These are phyloP conservation scores for Corythornis vintsioides DNA, from an alignment of 2,113 vertebrate genomes.

Conservation along the genomic window DNA sequence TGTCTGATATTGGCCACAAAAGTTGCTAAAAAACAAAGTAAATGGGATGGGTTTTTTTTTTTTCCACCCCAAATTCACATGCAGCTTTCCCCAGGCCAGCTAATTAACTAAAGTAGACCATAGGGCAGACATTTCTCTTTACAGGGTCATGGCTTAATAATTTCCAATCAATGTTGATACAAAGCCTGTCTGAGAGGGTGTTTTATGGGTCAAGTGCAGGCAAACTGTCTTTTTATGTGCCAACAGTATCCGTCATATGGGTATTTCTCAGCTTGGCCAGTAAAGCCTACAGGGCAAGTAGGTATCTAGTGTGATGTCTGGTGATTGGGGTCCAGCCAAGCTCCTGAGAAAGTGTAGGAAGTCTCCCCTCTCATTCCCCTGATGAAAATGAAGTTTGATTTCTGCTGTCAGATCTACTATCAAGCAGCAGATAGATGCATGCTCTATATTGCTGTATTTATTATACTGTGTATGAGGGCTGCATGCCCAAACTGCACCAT, in stretches of 20 bases:
- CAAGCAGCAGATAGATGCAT: not conserved
- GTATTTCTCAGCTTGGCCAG: not conserved
- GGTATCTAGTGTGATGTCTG: not conserved
- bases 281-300: not conserved
- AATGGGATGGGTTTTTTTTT: not conserved
- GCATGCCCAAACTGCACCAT: not conserved
- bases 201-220: not conserved
- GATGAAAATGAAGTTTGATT: not conserved
- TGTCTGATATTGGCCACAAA: not conserved
- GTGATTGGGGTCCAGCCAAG: not conserved
- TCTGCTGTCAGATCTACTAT: not conserved
- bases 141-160: not conserved
- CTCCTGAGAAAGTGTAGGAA: not conserved
- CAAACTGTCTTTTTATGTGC: not conserved
- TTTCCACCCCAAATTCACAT: not conserved
- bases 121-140: not conserved
- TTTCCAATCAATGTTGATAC: not conserved
- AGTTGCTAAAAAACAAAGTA: not conserved
- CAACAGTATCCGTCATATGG: accelerated
- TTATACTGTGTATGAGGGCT: not conserved
- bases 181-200: not conserved
- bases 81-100: not conserved
- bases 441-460: not conserved
- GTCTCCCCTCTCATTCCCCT: not conserved
- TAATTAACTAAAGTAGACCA: not conserved